phyloP scores from a whole-genome alignment of 2,113 vertebrate genomes.

The Cariama cristata region DNA sequence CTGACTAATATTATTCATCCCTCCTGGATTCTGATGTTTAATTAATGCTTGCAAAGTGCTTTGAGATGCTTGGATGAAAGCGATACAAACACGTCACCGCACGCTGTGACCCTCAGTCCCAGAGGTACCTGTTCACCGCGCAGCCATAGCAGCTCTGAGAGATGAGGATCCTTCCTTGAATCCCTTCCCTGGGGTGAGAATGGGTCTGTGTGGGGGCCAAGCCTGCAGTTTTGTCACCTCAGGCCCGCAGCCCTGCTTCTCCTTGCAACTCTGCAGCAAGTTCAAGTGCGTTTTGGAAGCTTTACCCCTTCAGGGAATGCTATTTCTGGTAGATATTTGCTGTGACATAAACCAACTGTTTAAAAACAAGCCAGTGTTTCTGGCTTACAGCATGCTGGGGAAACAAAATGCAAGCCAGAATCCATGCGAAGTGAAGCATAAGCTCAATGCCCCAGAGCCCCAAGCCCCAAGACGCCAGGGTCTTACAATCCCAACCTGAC shows the following conservation, averaged over 20 bases:
- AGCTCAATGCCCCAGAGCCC: neutral
- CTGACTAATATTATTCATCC: constrained; percentile 42
- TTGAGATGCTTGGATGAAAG: constrained; percentile 56
- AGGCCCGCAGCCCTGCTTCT: neutral
- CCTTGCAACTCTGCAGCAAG: neutral
- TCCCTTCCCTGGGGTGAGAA: neutral
- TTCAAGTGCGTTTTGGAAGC: neutral
- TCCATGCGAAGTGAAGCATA: neutral
- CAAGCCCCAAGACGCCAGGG: neutral
- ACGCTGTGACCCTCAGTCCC: neutral
- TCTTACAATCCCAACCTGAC: neutral
- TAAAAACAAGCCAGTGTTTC: constrained; percentile 9
- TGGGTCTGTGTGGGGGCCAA: neutral
- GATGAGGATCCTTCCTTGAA: neutral
- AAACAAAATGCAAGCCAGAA: neutral
- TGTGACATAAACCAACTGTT: constrained; percentile 31
- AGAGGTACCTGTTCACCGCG: neutral
- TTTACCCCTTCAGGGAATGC: neutral
- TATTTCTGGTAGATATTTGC: constrained; percentile 36
- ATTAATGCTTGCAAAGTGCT: constrained; percentile 51
- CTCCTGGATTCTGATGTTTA: constrained; percentile 41
- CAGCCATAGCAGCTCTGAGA: neutral
- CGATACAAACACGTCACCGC: neutral
- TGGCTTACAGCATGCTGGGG: neutral
- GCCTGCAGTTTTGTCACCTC: neutral